phyloP scores from a whole-genome alignment of 2,888 invertebrate genomes.

The Achlya flavicornis region DNA sequence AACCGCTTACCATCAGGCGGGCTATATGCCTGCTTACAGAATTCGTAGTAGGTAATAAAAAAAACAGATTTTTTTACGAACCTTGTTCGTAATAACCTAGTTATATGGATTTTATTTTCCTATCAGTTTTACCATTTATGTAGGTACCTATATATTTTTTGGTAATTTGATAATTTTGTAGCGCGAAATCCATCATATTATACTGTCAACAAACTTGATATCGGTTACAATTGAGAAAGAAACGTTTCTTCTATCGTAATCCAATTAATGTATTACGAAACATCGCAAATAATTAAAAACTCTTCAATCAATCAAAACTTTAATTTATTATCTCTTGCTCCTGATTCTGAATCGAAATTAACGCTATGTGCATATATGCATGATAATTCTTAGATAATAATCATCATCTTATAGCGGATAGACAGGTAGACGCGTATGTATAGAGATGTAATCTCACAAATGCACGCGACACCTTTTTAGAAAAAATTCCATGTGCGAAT shows the following conservation, averaged over 20 bases:
- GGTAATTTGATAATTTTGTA: too few relatives aligned
- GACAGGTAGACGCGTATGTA: not conserved
- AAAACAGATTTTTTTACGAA: too few relatives aligned
- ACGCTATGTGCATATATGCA: not conserved
- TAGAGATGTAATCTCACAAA: not conserved
- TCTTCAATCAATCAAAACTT: not conserved
- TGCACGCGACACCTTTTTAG: slow-evolving; percentile 11
- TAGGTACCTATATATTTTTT: too few relatives aligned
- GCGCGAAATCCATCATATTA: too few relatives aligned
- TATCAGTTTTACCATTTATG: too few relatives aligned
- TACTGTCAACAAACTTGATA: too few relatives aligned
- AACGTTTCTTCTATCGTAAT: not conserved
- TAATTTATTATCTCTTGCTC: not conserved
- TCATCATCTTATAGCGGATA: not conserved
- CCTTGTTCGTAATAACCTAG: too few relatives aligned
- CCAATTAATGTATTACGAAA: not conserved
- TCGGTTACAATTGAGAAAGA: too few relatives aligned
- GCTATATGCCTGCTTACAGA: too few relatives aligned
- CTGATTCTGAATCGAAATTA: not conserved
- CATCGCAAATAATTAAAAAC: not conserved
- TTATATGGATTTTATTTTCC: too few relatives aligned
- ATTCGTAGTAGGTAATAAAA: too few relatives aligned
- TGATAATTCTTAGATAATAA: not conserved
- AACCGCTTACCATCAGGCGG: too few relatives aligned
- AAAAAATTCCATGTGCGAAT: not conserved